Percentiles rank a stretch among this genome's conserved stretches.
These are phyloP conservation scores for Lamproptera curius DNA, from an alignment of 2,888 invertebrate species.

Conservation along the genomic window DNA sequence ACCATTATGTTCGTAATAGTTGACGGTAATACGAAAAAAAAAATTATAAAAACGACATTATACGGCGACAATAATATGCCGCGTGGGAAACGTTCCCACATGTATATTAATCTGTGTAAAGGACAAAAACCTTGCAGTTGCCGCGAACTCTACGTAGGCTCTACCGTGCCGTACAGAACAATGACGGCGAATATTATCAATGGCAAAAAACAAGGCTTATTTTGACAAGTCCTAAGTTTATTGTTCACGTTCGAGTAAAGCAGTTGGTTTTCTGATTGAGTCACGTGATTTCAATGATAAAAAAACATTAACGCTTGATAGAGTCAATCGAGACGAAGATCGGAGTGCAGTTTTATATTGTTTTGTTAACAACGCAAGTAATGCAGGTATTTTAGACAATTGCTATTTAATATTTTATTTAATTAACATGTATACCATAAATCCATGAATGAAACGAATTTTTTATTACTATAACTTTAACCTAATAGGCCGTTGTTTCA, in stretches of 20 bases:
- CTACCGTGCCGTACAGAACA: slow-evolving; percentile 1
- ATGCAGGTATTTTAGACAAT: no score
- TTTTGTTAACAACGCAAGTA: no score
- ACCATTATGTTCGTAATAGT: slow-evolving; percentile 69
- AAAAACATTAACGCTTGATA: no score
- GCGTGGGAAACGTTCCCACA: slow-evolving; percentile 65
- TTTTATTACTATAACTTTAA: no score
- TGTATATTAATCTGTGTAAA: slow-evolving; percentile 27
- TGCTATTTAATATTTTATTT: no score
- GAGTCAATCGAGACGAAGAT: no score
- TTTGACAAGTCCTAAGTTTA: neutral
- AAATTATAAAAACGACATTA: slow-evolving; percentile 54
- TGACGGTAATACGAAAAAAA: slow-evolving; percentile 56
- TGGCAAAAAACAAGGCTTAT: slow-evolving; percentile 6
- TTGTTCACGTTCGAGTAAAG: neutral
- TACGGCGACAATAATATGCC: slow-evolving; percentile 46
- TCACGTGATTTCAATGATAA: no score
- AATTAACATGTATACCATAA: no score
- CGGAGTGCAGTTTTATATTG: no score
- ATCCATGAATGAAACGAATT: no score
- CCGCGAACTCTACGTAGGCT: slow-evolving; percentile 3
- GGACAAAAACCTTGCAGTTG: slow-evolving; percentile 38
- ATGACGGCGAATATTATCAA: slow-evolving; percentile 14
- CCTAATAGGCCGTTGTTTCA: no score
- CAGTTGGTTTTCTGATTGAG: no score